Evolutionary conservation across 92 coral and sea anemone genomes (phyloP), one percentile per base, ranked within the genome.

Genomic region (Anthopleura xanthogrammica): DNA sequence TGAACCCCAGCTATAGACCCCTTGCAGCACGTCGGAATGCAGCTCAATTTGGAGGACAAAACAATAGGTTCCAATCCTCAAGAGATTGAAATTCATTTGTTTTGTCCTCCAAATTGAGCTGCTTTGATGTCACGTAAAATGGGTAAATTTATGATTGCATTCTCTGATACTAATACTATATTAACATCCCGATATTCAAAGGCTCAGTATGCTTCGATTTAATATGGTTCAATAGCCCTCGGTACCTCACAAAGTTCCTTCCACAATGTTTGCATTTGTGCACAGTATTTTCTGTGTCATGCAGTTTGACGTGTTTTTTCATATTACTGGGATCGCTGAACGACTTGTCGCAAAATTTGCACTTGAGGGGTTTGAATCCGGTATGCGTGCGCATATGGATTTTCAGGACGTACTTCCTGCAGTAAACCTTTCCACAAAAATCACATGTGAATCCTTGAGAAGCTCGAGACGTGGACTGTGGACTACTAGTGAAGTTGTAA

Each of bases 351-450:
- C 99, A 97, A 62, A 97, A 97, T 39, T 95, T 97, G 79, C 99
- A 97, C 57, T 88, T 95, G 80, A 97, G 89, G 12, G 99, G 99
- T 82, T 97, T 97, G 91, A 94, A 93, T 19, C 99, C 99, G 1
- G 99, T 97, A 82, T 97, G 99, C 82, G 99, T 97, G 76, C 99
- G 87, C 99, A 94, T 97, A 89, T 97, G 99, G 48, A 97, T 97
- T 83, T 97, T 97, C 85, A 97, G 77, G 54, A 97, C 99, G 79
- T 97, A 97, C 60, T 95, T 95, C 54, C 99, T 73, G 80, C 99
- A 97, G 83, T 97, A 97, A n/a, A 93, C 97, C 55, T 97, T 97
- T 11, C 99, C 99, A 75, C 99, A 97, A 68, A 87, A 97, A n/a
- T 97, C 95, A 77, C 99, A 97, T 57, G 90, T 91, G 79, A 97